Conservation (phyloP, 2,113 vertebrate species). For the Phyllostomus discolor region DNA sequence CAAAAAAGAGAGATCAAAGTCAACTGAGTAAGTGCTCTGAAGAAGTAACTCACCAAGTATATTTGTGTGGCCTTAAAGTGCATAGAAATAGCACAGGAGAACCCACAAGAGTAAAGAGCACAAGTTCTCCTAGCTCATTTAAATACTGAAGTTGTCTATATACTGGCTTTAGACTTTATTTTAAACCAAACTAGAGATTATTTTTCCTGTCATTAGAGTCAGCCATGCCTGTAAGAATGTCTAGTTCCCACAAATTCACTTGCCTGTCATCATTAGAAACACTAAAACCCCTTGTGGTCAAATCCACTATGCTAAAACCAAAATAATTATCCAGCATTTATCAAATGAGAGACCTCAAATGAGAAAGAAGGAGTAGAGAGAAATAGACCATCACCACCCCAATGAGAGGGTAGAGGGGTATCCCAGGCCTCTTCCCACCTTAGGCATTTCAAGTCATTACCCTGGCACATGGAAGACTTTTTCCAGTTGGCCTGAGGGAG, state of each 20-base stretch:
- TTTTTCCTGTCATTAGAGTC: background rate
- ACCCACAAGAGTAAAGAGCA: background rate
- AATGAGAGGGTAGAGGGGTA: background rate
- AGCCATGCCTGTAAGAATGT: background rate
- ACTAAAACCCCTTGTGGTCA: background rate
- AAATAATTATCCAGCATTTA: background rate
- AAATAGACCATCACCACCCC: background rate
- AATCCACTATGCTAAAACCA: background rate
- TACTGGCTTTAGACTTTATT: background rate
- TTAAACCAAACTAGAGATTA: background rate
- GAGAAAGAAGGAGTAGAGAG: background rate
- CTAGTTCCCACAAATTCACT: background rate
- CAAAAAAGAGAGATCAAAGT: constrained; percentile 64
- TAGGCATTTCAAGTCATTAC: background rate
- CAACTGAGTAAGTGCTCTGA: background rate
- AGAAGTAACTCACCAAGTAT: constrained; percentile 23
- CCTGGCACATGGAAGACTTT: background rate
- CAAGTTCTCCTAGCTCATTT: background rate
- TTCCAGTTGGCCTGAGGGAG: background rate
- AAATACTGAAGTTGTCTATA: background rate
- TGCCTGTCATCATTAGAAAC: background rate
- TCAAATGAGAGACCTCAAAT: background rate
- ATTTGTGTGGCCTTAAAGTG: background rate
- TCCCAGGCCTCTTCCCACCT: background rate
- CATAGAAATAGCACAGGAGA: background rate